Conservation (phyloP, 2,113 vertebrate genomes). For the Alaudala cheleensis region DNA sequence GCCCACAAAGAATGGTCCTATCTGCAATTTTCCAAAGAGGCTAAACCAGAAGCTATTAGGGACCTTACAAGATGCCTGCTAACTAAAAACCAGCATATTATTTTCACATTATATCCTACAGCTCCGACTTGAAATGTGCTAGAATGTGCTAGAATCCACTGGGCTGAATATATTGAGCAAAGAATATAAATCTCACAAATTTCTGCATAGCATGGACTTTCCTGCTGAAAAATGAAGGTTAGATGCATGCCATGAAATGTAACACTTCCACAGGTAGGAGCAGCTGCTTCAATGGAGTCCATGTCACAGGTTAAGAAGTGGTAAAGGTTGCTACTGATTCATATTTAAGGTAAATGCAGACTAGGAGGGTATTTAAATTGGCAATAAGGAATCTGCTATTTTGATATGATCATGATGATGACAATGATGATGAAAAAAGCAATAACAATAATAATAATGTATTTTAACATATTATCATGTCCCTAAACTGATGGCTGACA, state of each 20-base stretch:
- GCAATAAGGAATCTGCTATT: not conserved
- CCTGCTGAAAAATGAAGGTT: not conserved
- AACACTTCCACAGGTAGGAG: not conserved
- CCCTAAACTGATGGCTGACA: not conserved
- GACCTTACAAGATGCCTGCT: not conserved
- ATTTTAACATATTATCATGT: not conserved
- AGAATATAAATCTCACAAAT: not conserved
- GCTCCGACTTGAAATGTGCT: not conserved
- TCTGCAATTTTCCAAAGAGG: not conserved
- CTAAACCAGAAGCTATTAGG: not conserved
- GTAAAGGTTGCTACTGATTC: not conserved
- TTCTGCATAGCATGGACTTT: not conserved
- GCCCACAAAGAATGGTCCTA: not conserved
- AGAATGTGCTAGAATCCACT: not conserved
- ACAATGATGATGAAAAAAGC: not conserved
- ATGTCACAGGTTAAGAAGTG: not conserved
- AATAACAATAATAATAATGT: not conserved
- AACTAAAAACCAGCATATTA: not conserved
- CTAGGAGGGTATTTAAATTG: not conserved
- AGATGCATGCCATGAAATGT: not conserved
- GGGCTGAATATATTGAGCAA: not conserved
- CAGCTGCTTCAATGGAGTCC: not conserved
- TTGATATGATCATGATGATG: not conserved
- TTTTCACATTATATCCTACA: not conserved
- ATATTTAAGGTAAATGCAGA: not conserved